Evolutionary conservation across 2,797 vertebrate species (phyloP).

Genomic region (Knipowitschia caucasica): DNA sequence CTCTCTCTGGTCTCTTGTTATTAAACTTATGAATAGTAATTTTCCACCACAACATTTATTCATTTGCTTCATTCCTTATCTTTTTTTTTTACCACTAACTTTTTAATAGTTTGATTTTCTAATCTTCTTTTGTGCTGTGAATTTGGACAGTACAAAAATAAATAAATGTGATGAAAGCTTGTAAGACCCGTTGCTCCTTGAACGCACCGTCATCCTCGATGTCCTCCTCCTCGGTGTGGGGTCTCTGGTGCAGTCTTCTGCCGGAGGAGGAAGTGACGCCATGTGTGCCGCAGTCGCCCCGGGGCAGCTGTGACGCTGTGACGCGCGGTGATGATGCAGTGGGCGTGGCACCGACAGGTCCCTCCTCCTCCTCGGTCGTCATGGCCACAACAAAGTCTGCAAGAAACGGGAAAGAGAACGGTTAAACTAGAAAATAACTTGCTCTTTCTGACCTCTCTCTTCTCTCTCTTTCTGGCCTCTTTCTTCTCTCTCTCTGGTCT

Average conservation of each 20-base stretch:
- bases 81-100: no score
- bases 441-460: no score
- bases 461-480: no score
- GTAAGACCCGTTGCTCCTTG: no score
- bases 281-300: conserved; percentile 19
- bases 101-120: no score
- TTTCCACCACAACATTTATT: no score
- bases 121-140: no score
- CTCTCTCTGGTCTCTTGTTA: no score
- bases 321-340: conserved; percentile 28
- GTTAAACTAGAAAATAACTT: background rate
- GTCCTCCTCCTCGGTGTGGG: background rate
- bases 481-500: no score
- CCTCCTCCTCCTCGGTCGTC: conserved; percentile 78
- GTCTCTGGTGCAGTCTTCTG: background rate
- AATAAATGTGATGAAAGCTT: background rate
- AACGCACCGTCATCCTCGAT: background rate
- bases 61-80: no score
- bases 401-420: background rate
- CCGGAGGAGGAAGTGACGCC: conserved; percentile 43
- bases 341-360: conserved; percentile 48
- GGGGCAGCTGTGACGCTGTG: conserved; percentile 16
- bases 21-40: no score
- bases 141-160: no score
- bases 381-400: conserved; percentile 67